Evolutionary conservation across 2,797 vertebrate genomes (phyloP).

Genomic region (Chiroxiphia lanceolata): DNA sequence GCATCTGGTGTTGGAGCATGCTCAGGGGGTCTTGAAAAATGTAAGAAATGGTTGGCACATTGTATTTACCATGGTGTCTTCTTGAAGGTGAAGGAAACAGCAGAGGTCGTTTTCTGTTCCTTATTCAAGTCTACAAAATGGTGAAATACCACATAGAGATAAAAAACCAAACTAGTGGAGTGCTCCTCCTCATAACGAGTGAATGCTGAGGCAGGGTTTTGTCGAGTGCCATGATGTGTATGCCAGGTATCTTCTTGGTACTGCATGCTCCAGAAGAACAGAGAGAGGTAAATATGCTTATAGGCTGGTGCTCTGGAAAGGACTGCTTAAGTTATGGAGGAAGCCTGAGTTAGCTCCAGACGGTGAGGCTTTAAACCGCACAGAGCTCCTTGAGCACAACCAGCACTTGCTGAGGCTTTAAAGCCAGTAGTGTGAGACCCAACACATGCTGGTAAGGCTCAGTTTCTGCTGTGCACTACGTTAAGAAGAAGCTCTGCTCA

Average conservation of each 20-base stretch:
- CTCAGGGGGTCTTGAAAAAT: background rate
- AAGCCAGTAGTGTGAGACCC: background rate
- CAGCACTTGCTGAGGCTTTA: background rate
- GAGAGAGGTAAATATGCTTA: background rate
- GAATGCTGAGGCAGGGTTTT: background rate
- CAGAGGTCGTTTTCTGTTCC: background rate
- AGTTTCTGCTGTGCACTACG: background rate
- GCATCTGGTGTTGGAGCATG: background rate
- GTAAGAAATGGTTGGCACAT: background rate
- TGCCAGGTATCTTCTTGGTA: too few relatives aligned
- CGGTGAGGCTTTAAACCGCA: rapidly evolving
- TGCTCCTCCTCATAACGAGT: background rate
- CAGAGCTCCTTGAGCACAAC: background rate
- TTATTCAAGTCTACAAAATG: rapidly evolving
- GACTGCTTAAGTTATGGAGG: background rate
- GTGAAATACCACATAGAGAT: background rate
- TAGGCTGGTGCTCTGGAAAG: background rate
- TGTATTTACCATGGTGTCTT: background rate
- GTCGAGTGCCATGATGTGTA: rapidly evolving
- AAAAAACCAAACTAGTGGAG: background rate
- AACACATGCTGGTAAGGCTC: rapidly evolving
- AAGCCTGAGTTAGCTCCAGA: background rate
- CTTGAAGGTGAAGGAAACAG: background rate
- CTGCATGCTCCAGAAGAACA: background rate
- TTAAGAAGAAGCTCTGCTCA: rapidly evolving